A percentile compares a stretch with the other conserved stretches of the same genome.
Evolutionary conservation across 2,888 invertebrate genomes (phyloP).

Genomic region (Latrodectus elegans): DNA sequence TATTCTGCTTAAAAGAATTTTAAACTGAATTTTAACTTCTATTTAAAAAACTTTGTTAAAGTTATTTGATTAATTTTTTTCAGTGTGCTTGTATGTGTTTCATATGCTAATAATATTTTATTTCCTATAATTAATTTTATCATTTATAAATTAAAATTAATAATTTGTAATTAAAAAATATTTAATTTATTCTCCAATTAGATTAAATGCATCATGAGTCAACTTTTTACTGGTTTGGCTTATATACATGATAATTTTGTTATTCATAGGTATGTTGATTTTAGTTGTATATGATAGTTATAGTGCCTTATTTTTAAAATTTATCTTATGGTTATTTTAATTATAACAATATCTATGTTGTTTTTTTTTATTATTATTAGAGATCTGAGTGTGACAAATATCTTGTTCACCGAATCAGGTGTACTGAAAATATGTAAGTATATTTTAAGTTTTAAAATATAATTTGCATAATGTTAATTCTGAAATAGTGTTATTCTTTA

Average conservation of each 20-base stretch:
- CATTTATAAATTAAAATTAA: background rate
- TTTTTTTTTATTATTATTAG: constrained; percentile 10
- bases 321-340: background rate
- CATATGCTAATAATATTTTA: background rate
- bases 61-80: background rate
- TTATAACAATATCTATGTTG: background rate
- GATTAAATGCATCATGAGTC: constrained; percentile 49
- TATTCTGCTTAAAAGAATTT: too few species aligned
- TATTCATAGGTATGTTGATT: constrained; percentile 36
- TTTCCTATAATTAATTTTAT: background rate
- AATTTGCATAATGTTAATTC: background rate
- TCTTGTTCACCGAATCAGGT: constrained; percentile 30
- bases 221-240: constrained; percentile 22
- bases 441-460: background rate
- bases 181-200: background rate
- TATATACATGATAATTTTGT: constrained; percentile 32
- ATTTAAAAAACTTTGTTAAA: background rate
- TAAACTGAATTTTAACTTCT: too few species aligned
- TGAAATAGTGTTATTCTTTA: background rate
- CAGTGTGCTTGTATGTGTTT: background rate
- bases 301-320: background rate
- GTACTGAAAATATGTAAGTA: constrained; percentile 49
- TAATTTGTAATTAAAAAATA: constrained; percentile 7
- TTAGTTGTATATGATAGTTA: background rate
- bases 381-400: constrained; percentile 19